A percentile compares a stretch with the other conserved stretches of the same genome.
phyloP scores from a whole-genome alignment of 2,113 vertebrate species.

The Eudyptes chrysolophus region DNA sequence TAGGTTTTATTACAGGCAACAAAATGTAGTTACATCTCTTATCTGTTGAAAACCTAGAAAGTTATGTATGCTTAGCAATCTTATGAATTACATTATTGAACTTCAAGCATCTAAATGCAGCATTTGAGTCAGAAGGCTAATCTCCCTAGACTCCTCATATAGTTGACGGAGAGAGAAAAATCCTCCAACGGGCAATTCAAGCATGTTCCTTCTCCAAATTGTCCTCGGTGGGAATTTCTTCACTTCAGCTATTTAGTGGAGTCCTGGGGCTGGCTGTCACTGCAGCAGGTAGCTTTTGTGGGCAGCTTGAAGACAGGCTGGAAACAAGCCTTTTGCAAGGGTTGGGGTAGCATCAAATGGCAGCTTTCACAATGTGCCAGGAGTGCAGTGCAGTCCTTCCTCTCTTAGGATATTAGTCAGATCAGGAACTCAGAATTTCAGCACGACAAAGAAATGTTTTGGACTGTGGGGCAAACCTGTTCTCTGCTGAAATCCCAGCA shows the following conservation, averaged over 20 bases:
- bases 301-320: background rate
- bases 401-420: background rate
- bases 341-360: background rate
- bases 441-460: background rate
- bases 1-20: background rate
- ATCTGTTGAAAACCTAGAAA: background rate
- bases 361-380: background rate
- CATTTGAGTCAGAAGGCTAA: background rate
- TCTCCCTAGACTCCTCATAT: background rate
- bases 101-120: background rate
- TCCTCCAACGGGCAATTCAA: background rate
- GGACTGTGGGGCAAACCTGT: fast-evolving
- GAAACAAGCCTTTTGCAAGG: background rate
- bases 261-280: background rate
- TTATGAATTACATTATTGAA: background rate
- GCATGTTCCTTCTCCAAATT: background rate
- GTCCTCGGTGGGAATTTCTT: background rate
- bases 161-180: background rate
- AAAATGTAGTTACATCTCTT: background rate
- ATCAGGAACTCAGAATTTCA: background rate
- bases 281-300: background rate
- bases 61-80: background rate
- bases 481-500: background rate
- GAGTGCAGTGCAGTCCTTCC: background rate
- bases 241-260: background rate